phyloP scores from a whole-genome alignment of 2,888 invertebrate species.

The Aporophyla lueneburgensis region DNA sequence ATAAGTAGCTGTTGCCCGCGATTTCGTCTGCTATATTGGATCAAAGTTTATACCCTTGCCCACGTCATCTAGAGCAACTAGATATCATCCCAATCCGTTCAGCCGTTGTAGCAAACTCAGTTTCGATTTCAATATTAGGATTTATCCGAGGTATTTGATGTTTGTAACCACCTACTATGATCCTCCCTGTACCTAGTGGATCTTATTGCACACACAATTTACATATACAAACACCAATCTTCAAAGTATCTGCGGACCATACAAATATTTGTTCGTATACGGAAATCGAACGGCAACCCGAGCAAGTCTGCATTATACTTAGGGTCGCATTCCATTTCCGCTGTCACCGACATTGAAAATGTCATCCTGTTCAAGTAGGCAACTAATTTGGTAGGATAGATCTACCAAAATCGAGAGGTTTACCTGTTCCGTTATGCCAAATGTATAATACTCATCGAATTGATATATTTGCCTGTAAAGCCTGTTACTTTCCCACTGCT shows the following conservation, averaged over 20 bases:
- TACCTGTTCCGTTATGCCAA: background rate
- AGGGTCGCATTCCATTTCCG: constrained; percentile 48
- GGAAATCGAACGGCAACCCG: constrained; percentile 55
- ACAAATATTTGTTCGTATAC: constrained; percentile 52
- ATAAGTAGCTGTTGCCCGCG: no score
- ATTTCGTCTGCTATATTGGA: no score
- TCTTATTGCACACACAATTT: constrained; percentile 42
- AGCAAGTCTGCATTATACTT: constrained; percentile 31
- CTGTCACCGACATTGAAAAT: constrained; percentile 14
- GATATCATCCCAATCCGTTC: no score
- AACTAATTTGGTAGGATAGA: constrained; percentile 23
- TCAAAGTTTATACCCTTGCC: no score
- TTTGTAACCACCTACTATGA: constrained; percentile 1
- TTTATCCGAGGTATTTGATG: constrained; percentile 16
- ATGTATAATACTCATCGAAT: constrained; percentile 6
- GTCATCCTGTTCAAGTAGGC: background rate
- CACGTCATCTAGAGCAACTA: no score
- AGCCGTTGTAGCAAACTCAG: no score
- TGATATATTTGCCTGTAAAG: background rate
- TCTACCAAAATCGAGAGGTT: no score
- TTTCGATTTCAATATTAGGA: no score
- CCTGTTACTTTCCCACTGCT: background rate
- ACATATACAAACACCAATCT: constrained; percentile 42
- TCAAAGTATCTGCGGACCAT: constrained; percentile 33
- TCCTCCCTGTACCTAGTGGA: background rate